Evolutionary conservation across 2,888 invertebrate genomes (phyloP), one percentile per base, ranked within the genome.

Genomic region (Meta bourneti): DNA sequence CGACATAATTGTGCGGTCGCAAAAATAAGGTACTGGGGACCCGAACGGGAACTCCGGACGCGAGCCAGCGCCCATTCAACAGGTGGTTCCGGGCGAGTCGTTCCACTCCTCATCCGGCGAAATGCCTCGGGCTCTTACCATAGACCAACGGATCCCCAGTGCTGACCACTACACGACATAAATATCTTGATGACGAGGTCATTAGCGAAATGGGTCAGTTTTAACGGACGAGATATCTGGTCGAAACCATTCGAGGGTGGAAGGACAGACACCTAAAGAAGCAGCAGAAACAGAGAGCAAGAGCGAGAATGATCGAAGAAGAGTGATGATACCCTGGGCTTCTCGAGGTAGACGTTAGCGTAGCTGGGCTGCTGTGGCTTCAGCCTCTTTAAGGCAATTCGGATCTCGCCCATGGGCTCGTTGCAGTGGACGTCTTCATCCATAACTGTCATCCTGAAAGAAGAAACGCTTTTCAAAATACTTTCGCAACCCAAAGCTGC

Each of bases 391-490:
- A 96, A 95, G 91, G 95, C 96, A 75, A 97, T 96, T 93, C 96
- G 95, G 9, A 96, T 96, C 94, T 97, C 97, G 69, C 97, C 97
- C 94, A 98, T 96, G 94, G 97, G 97, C 94, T 97, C 97, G 94
- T 97, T 96, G 7, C 97, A 97, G 94, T 97, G 98, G 95, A 97
- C 97, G 95, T 99, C 98, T 94, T 98, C 98, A 95, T 99, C 98
- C 94, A 95, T 93, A 71, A 95, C 95, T 69, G 95, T 94, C 86
- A 95, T 93, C 83, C 95, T 95, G 93, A 7, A 74, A 80, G 49
- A 52, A 69, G 1, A 34, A 34, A 34, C 34, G 34, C 4, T 4
- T 77, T 49, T 77, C 49, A 1, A 5, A 6, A 11, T 77, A 6
- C n/a, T 72, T 72, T 6, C 20, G 19, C 19, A 16, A 71, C n/a